Percentiles rank a stretch among this genome's conserved stretches.
Conservation (phyloP, 2,113 vertebrate species). For the Alectura lathami region DNA sequence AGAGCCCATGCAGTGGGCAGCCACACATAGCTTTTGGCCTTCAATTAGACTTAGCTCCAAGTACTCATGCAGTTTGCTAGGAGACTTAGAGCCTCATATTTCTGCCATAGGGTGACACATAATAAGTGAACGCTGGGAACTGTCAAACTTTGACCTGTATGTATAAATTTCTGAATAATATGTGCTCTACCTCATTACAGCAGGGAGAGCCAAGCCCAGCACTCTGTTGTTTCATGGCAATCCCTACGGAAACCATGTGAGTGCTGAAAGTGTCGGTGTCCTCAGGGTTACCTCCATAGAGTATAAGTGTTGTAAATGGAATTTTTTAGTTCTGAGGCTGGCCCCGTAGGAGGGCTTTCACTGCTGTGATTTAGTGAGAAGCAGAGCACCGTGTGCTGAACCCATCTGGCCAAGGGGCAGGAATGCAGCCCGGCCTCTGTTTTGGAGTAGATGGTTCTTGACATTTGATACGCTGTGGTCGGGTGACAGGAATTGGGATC, state of each 20-base stretch:
- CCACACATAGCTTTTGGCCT: background rate
- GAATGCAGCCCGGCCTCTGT: background rate
- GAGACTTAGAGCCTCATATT: background rate
- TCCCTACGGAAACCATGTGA: background rate
- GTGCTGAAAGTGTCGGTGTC: background rate
- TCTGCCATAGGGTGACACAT: background rate
- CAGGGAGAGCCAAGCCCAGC: background rate
- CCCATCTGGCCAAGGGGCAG: background rate
- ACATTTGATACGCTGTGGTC: background rate
- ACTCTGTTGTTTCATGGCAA: background rate
- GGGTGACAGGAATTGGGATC: conserved; percentile 39
- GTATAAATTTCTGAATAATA: background rate
- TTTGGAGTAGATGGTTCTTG: background rate
- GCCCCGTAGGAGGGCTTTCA: background rate
- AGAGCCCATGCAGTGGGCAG: too few species aligned
- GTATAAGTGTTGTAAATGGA: background rate
- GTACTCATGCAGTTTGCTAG: background rate
- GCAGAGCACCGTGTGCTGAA: rapidly evolving
- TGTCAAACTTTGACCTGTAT: background rate
- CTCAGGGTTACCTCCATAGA: background rate
- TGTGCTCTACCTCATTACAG: background rate
- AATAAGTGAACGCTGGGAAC: background rate
- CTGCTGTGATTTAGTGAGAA: background rate
- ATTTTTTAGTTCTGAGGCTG: background rate
- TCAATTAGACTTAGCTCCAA: background rate